Evolutionary conservation across 2,113 vertebrate genomes (phyloP), one percentile per base, ranked within the genome.

Genomic region (Indri indri): DNA sequence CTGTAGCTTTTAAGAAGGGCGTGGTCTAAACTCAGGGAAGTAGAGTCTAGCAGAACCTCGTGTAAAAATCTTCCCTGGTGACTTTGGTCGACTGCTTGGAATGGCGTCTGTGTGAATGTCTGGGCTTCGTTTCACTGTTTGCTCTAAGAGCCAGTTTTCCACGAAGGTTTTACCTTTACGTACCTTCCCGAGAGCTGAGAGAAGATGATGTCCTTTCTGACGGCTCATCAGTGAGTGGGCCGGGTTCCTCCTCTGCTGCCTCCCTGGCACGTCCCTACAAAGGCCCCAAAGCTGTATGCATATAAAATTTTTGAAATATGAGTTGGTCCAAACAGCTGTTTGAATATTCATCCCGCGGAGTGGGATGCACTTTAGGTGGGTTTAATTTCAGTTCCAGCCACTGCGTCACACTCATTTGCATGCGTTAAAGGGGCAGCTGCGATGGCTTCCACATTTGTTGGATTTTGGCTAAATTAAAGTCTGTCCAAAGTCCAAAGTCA

Each of bases 351-450:
- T 84, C 59, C 54, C 40, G 0, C 8, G 45, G 14, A 37, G 18
- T 63, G 65, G 88, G 85, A 23, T 82, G 47, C 6, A 2, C 63
- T 93, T 92, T 34, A 79, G 76, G 90, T 42, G 30, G 81, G 40
- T 91, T 95, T 91, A 88, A 87, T 90, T 95, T 92, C 83, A 37
- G 40, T 52, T 94, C 40, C 27, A 68, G 80, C 80, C 17, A 54
- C 54, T 85, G 91, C 47, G 11, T 25, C 7, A 0, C 42, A 17
- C 52, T 93, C 86, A 57, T 96, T 77, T 88, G 88, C 81, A 59
- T 94, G 91, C 83, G 63, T 37, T 54, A 37, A 77, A 89, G 73
- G 34, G 87, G 59, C 80, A 89, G 93, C 95, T 95, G 76, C 66
- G 91, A 25, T 63, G 79, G 54, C 76, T 90, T 91, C 70, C 54